Evolutionary conservation across 2,797 vertebrate species (phyloP).

Genomic region (Streptopelia turtur): DNA sequence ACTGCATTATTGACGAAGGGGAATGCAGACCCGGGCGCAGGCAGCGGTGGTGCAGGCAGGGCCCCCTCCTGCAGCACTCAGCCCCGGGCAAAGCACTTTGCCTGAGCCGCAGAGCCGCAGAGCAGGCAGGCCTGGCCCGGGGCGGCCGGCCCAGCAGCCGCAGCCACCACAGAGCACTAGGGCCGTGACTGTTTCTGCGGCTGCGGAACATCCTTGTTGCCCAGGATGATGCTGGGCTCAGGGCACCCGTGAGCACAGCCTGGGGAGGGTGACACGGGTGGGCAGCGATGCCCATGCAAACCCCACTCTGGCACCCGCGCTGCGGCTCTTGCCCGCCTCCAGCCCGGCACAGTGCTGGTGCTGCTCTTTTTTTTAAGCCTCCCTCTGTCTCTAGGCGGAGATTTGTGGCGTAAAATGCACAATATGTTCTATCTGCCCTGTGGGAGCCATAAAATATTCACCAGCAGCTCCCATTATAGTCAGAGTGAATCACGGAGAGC

Average conservation of each 20-base stretch:
- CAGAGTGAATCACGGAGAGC: slow-evolving; percentile 83
- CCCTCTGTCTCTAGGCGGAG: slow-evolving; percentile 67
- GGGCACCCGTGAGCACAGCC: not conserved
- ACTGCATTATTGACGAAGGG: slow-evolving; percentile 68
- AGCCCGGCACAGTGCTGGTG: not conserved
- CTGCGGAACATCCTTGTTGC: fast-evolving
- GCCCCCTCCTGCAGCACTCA: not conserved
- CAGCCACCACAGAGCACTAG: not conserved
- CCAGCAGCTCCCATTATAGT: slow-evolving; percentile 90
- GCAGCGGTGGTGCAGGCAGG: not conserved
- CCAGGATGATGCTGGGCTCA: fast-evolving
- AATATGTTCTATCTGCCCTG: slow-evolving; percentile 83
- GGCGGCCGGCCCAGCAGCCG: not conserved
- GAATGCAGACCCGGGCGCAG: not conserved
- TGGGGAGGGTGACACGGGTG: not conserved
- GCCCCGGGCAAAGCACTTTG: slow-evolving; percentile 71
- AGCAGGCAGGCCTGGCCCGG: slow-evolving; percentile 1
- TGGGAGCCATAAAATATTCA: slow-evolving; percentile 93
- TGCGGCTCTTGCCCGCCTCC: not conserved
- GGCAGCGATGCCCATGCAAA: fast-evolving
- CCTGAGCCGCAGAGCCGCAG: slow-evolving; percentile 33
- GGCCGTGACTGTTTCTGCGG: not conserved
- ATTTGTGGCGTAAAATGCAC: slow-evolving; percentile 79
- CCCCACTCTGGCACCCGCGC: not conserved
- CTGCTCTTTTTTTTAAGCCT: slow-evolving; percentile 48